Evolutionary conservation across 2,113 vertebrate genomes (phyloP).

Genomic region (Hystrix cristata): DNA sequence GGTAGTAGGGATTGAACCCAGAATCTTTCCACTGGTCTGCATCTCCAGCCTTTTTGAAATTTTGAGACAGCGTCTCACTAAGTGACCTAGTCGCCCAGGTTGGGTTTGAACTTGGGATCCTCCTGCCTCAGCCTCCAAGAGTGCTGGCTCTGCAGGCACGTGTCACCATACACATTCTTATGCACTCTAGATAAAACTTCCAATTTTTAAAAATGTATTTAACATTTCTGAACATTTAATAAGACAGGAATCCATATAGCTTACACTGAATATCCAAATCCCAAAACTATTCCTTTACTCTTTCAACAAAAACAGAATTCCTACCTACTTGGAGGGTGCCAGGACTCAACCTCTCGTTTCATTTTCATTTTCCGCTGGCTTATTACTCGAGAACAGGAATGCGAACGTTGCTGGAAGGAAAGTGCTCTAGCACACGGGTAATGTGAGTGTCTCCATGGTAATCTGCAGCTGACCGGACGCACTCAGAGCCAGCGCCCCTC

Average conservation of each 20-base stretch:
- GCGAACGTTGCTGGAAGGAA: background rate
- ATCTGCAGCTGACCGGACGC: background rate
- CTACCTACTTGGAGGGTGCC: background rate
- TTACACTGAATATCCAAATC: background rate
- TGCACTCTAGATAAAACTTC: background rate
- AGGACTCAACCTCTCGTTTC: background rate
- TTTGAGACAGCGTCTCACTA: background rate
- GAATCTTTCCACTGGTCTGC: background rate
- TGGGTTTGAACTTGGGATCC: too few species aligned
- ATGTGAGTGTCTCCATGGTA: background rate
- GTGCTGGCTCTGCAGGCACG: background rate
- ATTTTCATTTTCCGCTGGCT: background rate
- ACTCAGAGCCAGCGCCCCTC: background rate
- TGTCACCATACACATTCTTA: background rate
- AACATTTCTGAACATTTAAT: conserved; percentile 12
- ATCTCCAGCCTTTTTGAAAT: background rate
- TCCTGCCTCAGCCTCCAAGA: background rate
- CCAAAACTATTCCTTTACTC: background rate
- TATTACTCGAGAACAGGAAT: background rate
- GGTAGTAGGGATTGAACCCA: background rate
- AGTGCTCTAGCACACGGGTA: background rate
- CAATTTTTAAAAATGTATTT: conserved; percentile 40
- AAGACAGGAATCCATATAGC: background rate
- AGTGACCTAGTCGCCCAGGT: too few species aligned
- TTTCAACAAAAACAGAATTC: background rate